Percentiles rank a stretch among this genome's conserved stretches.
These are phyloP conservation scores for Pogonophryne albipinna DNA, from an alignment of 2,797 vertebrate species.

Conservation along the genomic window DNA sequence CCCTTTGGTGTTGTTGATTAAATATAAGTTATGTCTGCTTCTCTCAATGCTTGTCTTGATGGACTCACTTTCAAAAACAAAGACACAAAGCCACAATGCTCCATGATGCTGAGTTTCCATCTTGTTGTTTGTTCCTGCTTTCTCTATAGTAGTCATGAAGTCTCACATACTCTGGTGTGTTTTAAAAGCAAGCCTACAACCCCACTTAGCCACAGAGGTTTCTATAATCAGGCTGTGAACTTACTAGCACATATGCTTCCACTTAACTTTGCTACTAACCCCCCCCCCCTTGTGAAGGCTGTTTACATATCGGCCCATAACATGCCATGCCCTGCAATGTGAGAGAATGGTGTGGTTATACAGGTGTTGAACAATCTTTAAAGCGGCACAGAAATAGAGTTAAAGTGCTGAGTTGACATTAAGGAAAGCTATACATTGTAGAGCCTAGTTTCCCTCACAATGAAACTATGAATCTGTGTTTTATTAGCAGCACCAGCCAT, in stretches of 20 bases:
- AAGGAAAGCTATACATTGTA: constrained; percentile 41
- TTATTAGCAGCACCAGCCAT: constrained; percentile 22
- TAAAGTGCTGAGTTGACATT: neutral
- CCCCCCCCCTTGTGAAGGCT: constrained; percentile 26
- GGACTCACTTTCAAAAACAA: constrained; percentile 47
- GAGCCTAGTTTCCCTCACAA: constrained; percentile 24
- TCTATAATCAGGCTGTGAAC: constrained; percentile 53
- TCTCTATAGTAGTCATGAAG: constrained; percentile 18
- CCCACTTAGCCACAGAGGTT: constrained; percentile 57
- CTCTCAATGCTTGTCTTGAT: constrained; percentile 29
- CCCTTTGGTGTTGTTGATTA: neutral
- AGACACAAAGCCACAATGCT: constrained; percentile 50
- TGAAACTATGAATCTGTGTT: constrained; percentile 43
- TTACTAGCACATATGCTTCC: constrained; percentile 70
- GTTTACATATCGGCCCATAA: constrained; percentile 59
- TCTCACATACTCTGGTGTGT: constrained; percentile 26
- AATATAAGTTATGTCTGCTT: neutral
- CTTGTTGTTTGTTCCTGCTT: constrained; percentile 43
- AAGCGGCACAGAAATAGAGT: constrained; percentile 37
- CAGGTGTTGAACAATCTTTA: constrained; percentile 56
- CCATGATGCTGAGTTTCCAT: constrained; percentile 66
- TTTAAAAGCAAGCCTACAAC: constrained; percentile 41
- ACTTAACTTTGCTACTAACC: constrained; percentile 63
- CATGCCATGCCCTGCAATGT: constrained; percentile 28
- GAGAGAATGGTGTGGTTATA: constrained; percentile 60